Conservation (phyloP, 2,797 vertebrate species). For the Acanthis flammea region DNA sequence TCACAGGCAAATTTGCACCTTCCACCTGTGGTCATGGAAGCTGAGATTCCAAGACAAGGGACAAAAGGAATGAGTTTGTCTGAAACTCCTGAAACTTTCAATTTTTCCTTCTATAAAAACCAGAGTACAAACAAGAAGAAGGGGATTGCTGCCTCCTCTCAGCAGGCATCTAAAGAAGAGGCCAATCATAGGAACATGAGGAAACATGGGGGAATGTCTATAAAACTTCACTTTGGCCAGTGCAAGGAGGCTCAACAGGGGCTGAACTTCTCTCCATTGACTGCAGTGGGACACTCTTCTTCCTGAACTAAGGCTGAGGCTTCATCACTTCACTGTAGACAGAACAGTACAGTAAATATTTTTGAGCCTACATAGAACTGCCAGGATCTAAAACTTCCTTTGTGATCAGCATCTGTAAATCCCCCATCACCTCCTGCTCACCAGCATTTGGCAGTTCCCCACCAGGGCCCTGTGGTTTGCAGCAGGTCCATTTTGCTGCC, state of each 20-base stretch:
- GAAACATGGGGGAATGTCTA: accelerated
- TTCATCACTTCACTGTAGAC: accelerated
- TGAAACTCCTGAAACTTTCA: not conserved
- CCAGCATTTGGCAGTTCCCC: not conserved
- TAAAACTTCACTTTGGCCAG: not conserved
- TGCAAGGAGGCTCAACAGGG: not conserved
- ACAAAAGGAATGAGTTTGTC: not conserved
- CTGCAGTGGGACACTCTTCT: not conserved
- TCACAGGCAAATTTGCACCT: not conserved
- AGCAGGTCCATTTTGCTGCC: not conserved
- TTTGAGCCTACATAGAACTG: not conserved
- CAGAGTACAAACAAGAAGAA: not conserved
- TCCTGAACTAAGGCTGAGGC: not conserved
- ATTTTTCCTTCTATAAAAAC: not conserved
- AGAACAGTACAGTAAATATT: accelerated
- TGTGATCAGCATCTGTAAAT: not conserved
- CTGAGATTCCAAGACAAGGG: not conserved
- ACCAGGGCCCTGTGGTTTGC: not conserved
- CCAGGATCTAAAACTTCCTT: not conserved
- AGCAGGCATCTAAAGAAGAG: not conserved
- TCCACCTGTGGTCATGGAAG: not conserved
- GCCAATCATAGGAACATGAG: not conserved
- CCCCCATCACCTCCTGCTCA: not conserved
- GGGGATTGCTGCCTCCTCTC: not conserved
- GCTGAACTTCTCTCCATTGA: not conserved